These are phyloP conservation scores for Haliclona indistincta DNA, from an alignment of 37 sponge, comb jelly and placozoan genomes.

Conservation along the genomic window DNA sequence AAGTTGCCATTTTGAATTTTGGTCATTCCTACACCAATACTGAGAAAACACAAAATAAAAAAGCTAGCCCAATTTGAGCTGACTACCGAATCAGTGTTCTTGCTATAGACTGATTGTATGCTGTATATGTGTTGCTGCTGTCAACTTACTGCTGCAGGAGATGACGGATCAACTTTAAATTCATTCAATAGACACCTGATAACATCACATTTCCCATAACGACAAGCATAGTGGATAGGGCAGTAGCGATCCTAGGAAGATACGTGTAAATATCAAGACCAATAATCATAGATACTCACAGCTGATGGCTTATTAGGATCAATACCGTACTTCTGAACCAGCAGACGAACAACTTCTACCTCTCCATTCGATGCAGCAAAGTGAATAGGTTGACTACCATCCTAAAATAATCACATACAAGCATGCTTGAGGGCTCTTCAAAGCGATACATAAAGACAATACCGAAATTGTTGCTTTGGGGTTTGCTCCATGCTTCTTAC, in stretches of 20 bases:
- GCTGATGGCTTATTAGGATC: constrained; percentile 3
- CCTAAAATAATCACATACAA: neutral
- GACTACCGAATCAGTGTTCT: no score
- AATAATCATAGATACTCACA: neutral
- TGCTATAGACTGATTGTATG: no score
- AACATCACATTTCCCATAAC: constrained; percentile 8
- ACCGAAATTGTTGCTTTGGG: constrained; percentile 6
- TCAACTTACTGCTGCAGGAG: neutral
- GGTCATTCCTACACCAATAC: no score
- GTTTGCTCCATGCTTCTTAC: neutral
- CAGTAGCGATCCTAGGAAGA: neutral
- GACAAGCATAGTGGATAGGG: constrained; percentile 3
- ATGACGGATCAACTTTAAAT: neutral
- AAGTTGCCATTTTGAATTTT: no score
- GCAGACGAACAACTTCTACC: neutral
- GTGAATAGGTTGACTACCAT: constrained; percentile 28
- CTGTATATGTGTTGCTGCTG: neutral
- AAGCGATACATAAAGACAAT: neutral
- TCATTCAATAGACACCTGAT: neutral
- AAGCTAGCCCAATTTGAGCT: no score
- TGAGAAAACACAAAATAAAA: no score
- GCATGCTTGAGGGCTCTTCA: no score
- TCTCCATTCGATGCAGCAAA: constrained; percentile 32
- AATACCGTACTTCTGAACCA: constrained; percentile 12
- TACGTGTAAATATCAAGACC: no score